A percentile compares a stretch with the other conserved stretches of the same genome.
Evolutionary conservation across 2,888 invertebrate species (phyloP).

Genomic region (Euzophera pinguis): DNA sequence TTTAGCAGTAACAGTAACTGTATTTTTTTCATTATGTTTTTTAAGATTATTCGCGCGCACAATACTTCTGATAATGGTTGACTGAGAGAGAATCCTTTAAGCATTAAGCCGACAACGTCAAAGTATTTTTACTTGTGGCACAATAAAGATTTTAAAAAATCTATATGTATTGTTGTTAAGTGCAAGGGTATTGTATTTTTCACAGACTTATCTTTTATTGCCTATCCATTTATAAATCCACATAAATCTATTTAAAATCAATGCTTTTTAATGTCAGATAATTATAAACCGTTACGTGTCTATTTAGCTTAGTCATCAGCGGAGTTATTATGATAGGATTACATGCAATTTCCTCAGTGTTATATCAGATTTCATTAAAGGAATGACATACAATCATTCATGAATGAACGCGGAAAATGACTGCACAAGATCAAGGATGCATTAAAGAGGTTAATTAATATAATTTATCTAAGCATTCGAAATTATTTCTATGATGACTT

Average conservation of each 20-base stretch:
- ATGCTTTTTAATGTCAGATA: neutral
- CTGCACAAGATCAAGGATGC: neutral
- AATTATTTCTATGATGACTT: neutral
- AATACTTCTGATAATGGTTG: too few relatives aligned
- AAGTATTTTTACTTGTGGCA: too few relatives aligned
- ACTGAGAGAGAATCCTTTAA: too few relatives aligned
- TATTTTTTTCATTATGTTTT: too few relatives aligned
- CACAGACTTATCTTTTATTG: too few relatives aligned
- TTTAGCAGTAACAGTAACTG: too few relatives aligned
- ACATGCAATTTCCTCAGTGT: constrained; percentile 8
- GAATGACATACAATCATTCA: constrained; percentile 9
- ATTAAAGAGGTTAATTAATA: constrained; percentile 7
- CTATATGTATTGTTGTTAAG: too few relatives aligned
- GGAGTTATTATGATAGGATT: neutral
- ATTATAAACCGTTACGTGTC: neutral
- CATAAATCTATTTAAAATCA: neutral
- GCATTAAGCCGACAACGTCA: too few relatives aligned
- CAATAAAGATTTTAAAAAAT: too few relatives aligned
- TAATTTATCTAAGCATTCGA: neutral
- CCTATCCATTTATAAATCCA: constrained; percentile 4
- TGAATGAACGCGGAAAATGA: constrained; percentile 7
- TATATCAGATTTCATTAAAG: constrained; percentile 13
- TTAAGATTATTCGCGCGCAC: too few relatives aligned
- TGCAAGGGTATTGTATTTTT: too few relatives aligned
- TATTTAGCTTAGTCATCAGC: constrained; percentile 7